Base-by-base conservation (phyloP, 2,113 vertebrate species). In the Xerus inauris region DNA sequence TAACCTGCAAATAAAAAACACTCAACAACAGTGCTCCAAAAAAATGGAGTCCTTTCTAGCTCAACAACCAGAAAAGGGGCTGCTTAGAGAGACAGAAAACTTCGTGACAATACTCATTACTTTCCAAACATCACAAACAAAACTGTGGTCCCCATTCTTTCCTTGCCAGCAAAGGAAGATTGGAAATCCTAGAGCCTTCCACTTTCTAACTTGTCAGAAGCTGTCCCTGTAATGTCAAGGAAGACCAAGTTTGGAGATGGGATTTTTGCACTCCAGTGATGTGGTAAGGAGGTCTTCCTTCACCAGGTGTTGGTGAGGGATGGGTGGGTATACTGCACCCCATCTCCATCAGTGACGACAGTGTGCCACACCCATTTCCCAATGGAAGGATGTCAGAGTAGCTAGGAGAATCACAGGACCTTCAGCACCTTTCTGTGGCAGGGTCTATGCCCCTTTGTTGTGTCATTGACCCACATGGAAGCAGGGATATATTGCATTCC, bases 281-380 rank as follows among this genome's bases (percentile, higher is more conserved):
- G 3, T 3, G 8, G 49, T 13, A 38, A 35, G 7, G 35, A 47
- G 19, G 20, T n/a, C 20, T 3, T 47, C 42, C 11, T 28, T 8
- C 17, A 40, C 26, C 26, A 14, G 9, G 4, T 24, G 3, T 72
- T 2, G 67, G 6, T 62, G 35, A 6, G 35, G 30, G 64, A 10
- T 17, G 40, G 3, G 32, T 2, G 1, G 3, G 3, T 35, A 11
- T 2, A 2, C 26, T 14, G 3, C 9, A 65, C 30, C 40, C 2
- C 20, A 3, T 30, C 10, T 14, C 3, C 20, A n/a, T 5, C 24
- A 80, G 1, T 22, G 5, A 38, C 38, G 32, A 38, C 32, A 72
- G 28, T 8, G 51, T 3, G 11, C 3, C 5, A 30, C 6, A 38
- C 8, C 7, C 8, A 19, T 8, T 67, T 3, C 2, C 20, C 45